A percentile compares a stretch with the other conserved stretches of the same genome.
Evolutionary conservation across 2,888 invertebrate species (phyloP).

Genomic region (Eledone cirrhosa): DNA sequence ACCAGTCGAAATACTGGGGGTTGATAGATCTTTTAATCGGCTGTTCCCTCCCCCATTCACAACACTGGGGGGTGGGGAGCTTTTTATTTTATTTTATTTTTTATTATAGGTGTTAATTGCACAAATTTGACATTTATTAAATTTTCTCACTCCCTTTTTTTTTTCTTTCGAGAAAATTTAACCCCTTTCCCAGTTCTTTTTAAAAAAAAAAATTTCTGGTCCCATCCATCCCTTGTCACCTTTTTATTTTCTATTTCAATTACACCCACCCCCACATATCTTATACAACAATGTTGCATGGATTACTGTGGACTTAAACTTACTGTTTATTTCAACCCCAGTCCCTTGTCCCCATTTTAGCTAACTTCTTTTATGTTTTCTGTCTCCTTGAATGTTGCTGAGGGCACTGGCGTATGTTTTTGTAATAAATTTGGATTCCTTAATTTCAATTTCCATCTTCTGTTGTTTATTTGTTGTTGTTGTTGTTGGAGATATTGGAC

Average conservation of each 20-base stretch:
- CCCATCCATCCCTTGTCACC: not conserved
- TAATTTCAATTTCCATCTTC: not conserved
- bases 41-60: no score
- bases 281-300: not conserved
- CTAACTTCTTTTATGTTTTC: not conserved
- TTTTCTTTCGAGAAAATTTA: no score
- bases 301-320: not conserved
- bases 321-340: not conserved
- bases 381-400: slow-evolving; percentile 17
- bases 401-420: slow-evolving; percentile 28
- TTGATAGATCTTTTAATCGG: no score
- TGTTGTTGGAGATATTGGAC: not conserved
- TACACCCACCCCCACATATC: not conserved
- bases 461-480: not conserved
- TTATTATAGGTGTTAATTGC: no score
- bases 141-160: no score
- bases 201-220: not conserved
- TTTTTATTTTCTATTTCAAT: not conserved
- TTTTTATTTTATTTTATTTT: no score
- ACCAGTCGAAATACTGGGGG: no score
- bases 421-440: slow-evolving; percentile 30
- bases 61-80: no score
- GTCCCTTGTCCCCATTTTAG: not conserved
- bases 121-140: no score
- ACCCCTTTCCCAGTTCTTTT: no score